Conservation (phyloP, 2,113 vertebrate genomes). For the Catharus minimus region DNA sequence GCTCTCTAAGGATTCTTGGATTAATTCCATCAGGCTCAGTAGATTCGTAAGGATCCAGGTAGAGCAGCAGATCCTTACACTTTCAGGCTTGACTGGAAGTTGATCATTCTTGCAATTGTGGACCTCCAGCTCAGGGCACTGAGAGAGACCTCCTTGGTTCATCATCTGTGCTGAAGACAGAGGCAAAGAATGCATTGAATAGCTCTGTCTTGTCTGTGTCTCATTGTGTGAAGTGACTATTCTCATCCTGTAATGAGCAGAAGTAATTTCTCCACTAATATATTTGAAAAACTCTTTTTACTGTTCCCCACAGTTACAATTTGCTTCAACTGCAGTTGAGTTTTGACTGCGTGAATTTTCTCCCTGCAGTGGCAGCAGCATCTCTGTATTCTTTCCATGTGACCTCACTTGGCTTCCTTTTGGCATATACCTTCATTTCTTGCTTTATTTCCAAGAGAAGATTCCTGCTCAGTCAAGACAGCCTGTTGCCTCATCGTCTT, state of each 20-base stretch:
- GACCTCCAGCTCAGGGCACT: background rate
- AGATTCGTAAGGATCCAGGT: background rate
- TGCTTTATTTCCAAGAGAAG: background rate
- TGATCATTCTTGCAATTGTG: background rate
- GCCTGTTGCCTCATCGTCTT: fast-evolving
- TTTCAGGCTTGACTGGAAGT: fast-evolving
- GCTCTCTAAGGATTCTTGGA: background rate
- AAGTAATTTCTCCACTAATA: background rate
- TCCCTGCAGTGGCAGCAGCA: background rate
- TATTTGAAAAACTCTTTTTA: background rate
- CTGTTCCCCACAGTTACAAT: background rate
- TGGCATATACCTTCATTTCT: background rate
- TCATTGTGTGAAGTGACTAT: background rate
- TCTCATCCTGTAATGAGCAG: background rate
- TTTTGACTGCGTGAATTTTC: background rate
- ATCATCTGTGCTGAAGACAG: background rate
- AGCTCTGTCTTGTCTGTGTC: background rate
- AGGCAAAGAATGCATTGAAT: background rate
- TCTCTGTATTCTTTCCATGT: background rate
- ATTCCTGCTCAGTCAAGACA: background rate
- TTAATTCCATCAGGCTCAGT: background rate
- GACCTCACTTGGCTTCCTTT: background rate
- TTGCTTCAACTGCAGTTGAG: background rate
- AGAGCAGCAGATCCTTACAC: background rate
- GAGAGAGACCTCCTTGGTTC: background rate